These are phyloP conservation scores for Diaphora mendica DNA, from an alignment of 2,888 invertebrate genomes.

Conservation along the genomic window DNA sequence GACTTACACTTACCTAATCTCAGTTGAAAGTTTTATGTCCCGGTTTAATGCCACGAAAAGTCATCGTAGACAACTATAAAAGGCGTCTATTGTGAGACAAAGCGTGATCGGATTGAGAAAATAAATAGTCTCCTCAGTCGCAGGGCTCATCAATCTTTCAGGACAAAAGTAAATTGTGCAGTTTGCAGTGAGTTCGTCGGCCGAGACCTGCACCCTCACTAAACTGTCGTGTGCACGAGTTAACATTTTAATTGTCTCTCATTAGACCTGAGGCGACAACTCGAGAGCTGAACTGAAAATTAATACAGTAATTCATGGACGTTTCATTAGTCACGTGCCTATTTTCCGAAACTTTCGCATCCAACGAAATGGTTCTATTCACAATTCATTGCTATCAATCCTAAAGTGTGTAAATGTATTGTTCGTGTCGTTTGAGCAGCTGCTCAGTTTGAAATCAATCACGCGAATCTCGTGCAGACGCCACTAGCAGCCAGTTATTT, in stretches of 20 bases:
- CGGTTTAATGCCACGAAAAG: conserved; percentile 70
- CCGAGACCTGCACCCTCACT: conserved; percentile 79
- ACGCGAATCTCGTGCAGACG: conserved; percentile 67
- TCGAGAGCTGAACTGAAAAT: conserved; percentile 70
- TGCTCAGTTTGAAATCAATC: conserved; percentile 78
- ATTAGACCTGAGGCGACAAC: conserved; percentile 79
- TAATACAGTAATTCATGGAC: conserved; percentile 75
- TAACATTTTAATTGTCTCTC: conserved; percentile 83
- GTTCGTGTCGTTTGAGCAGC: conserved; percentile 64
- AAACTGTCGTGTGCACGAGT: conserved; percentile 79
- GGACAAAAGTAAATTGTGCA: conserved; percentile 79
- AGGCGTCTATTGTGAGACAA: conserved; percentile 79
- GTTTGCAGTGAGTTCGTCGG: conserved; percentile 77
- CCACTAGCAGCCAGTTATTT: conserved; percentile 68
- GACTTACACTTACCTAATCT: conserved; percentile 49
- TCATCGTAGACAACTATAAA: conserved; percentile 74
- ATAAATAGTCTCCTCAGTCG: conserved; percentile 80
- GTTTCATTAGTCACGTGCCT: conserved; percentile 68
- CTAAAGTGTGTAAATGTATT: conserved; percentile 53
- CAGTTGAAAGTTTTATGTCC: conserved; percentile 71
- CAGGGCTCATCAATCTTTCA: conserved; percentile 81
- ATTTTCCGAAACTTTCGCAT: conserved; percentile 48
- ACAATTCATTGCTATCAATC: conserved; percentile 71
- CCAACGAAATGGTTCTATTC: conserved; percentile 45
- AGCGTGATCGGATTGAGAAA: conserved; percentile 83